These are phyloP conservation scores for Allobates femoralis DNA, from an alignment of 2,797 vertebrate genomes.

Conservation along the genomic window DNA sequence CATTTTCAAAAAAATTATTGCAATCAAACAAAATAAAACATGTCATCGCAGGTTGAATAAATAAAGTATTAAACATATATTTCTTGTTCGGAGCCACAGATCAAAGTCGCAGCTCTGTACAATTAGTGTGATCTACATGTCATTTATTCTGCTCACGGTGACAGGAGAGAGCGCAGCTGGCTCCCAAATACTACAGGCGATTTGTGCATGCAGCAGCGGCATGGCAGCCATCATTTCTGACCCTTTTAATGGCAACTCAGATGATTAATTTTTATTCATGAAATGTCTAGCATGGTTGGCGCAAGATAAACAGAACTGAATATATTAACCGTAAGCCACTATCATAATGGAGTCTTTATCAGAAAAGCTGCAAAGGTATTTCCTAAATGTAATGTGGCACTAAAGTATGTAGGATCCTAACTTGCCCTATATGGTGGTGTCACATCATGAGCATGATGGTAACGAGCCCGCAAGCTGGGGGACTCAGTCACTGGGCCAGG, in stretches of 20 bases:
- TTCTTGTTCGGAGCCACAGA: not conserved
- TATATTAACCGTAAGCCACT: not conserved
- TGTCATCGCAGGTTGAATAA: not conserved
- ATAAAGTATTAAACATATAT: conserved; percentile 2
- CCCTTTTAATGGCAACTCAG: not conserved
- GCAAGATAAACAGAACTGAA: conserved; percentile 24
- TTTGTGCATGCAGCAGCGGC: not conserved
- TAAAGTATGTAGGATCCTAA: not conserved
- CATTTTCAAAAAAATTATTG: too few species aligned
- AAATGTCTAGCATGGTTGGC: not conserved
- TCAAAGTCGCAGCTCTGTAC: not conserved
- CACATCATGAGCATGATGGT: too few species aligned
- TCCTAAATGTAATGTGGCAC: not conserved
- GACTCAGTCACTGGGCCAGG: too few species aligned
- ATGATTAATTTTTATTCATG: conserved; percentile 29
- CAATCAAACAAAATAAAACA: too few species aligned
- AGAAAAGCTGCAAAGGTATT: not conserved
- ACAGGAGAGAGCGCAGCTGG: not conserved
- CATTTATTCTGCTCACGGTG: not conserved
- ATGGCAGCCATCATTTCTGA: not conserved
- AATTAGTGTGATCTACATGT: not conserved
- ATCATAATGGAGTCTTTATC: conserved; percentile 25
- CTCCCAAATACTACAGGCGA: not conserved
- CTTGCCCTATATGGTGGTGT: not conserved
- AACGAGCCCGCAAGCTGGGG: too few species aligned